Percentiles rank a stretch among this genome's conserved stretches.
Conservation (phyloP, 2,113 vertebrate genomes). For the Equus przewalskii region DNA sequence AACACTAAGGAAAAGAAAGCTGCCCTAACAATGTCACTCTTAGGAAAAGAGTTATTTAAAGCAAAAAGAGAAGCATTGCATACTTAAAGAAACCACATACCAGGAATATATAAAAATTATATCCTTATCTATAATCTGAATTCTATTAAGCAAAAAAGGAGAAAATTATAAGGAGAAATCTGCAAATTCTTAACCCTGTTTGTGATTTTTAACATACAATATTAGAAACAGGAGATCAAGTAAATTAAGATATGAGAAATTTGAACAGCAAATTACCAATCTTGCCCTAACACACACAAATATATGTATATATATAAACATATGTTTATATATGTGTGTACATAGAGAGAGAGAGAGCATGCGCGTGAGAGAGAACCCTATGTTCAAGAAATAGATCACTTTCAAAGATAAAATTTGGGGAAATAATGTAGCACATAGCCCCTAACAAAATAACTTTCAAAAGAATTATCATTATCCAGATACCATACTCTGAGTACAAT, state of each 20-base stretch:
- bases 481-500: not conserved
- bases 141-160: not conserved
- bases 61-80: not conserved
- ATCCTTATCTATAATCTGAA: not conserved
- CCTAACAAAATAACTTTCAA: not conserved
- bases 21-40: not conserved
- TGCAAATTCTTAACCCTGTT: not conserved
- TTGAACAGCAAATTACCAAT: not conserved
- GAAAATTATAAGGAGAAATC: not conserved
- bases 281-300: not conserved
- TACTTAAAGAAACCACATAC: not conserved
- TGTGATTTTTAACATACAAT: not conserved
- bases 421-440: not conserved
- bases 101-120: not conserved
- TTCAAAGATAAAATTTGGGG: not conserved
- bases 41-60: not conserved
- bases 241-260: not conserved
- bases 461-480: not conserved
- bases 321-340: no score
- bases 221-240: not conserved
- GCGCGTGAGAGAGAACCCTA: not conserved
- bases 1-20: not conserved
- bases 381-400: not conserved
- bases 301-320: rapidly evolving
- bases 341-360: no score